Percentiles rank a stretch among this genome's conserved stretches.
These are phyloP conservation scores for Loriculus beryllinus DNA, from an alignment of 2,797 vertebrate species.

Conservation along the genomic window DNA sequence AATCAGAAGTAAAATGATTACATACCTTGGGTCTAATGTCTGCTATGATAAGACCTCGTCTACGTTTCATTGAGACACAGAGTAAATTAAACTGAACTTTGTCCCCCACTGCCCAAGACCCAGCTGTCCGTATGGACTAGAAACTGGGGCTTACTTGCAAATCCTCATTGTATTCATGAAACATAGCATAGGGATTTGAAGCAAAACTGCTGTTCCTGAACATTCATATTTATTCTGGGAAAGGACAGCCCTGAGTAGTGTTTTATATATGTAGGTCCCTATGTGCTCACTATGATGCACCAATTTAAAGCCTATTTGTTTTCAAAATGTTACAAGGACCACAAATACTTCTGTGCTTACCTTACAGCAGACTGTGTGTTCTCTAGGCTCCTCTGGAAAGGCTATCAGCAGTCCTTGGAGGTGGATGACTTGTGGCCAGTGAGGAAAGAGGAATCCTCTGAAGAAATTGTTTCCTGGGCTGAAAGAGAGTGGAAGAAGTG, in stretches of 20 bases:
- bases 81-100: not conserved
- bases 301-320: not conserved
- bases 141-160: not conserved
- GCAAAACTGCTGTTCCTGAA: not conserved
- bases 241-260: not conserved
- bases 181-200: not conserved
- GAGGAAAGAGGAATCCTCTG: slow-evolving; percentile 83
- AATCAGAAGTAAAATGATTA: not conserved
- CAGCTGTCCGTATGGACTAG: not conserved
- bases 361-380: not conserved
- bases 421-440: slow-evolving; percentile 88
- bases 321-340: not conserved
- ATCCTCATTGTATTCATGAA: not conserved
- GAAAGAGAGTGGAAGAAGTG: slow-evolving; percentile 82
- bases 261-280: not conserved
- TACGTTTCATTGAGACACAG: not conserved
- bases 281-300: not conserved
- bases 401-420: slow-evolving; percentile 80
- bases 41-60: not conserved
- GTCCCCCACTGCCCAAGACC: not conserved
- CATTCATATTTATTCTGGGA: not conserved
- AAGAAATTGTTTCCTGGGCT: slow-evolving; percentile 84
- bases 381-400: slow-evolving; percentile 86
- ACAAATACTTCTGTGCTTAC: not conserved
- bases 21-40: not conserved